Conservation (phyloP, 1,140 invertebrate genomes). For the Paralvinella palmiformis region DNA sequence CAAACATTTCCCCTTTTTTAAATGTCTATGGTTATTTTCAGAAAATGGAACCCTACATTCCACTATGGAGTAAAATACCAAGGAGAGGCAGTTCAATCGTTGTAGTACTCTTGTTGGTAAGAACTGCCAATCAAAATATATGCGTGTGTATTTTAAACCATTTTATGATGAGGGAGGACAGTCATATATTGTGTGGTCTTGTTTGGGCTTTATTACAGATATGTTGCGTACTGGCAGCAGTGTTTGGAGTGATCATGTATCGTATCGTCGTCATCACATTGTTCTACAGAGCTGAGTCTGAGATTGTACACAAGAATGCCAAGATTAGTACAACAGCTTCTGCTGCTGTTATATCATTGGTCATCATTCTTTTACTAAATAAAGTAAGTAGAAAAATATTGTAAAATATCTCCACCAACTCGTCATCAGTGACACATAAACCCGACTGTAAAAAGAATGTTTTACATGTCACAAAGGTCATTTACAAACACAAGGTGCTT, state of each 20-base stretch:
- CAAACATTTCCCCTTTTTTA: background rate
- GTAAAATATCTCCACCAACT: slow-evolving; percentile 18
- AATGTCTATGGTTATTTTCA: background rate
- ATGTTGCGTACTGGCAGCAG: slow-evolving; percentile 72
- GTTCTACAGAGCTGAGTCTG: slow-evolving; percentile 15
- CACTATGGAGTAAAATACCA: background rate
- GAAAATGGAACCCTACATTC: slow-evolving; percentile 7
- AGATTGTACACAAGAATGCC: slow-evolving; percentile 46
- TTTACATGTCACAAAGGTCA: too few relatives aligned
- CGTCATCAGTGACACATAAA: too few relatives aligned
- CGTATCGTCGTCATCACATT: slow-evolving; percentile 77
- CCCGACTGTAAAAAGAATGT: too few relatives aligned
- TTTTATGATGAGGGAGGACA: background rate
- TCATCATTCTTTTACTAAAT: slow-evolving; percentile 86
- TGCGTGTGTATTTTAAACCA: background rate
- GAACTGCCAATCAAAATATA: slow-evolving; percentile 7
- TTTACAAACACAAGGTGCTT: too few relatives aligned
- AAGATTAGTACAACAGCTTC: slow-evolving; percentile 85
- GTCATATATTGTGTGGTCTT: background rate
- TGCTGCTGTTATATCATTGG: slow-evolving; percentile 81
- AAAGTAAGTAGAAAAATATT: slow-evolving; percentile 54
- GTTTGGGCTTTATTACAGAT: slow-evolving; percentile 57
- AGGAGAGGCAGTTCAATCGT: slow-evolving; percentile 7
- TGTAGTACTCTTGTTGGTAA: slow-evolving; percentile 38
- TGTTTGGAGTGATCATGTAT: slow-evolving; percentile 88